These are phyloP conservation scores for Phallusia fumigata DNA, from an alignment of 23 tunicate species.

Conservation along the genomic window DNA sequence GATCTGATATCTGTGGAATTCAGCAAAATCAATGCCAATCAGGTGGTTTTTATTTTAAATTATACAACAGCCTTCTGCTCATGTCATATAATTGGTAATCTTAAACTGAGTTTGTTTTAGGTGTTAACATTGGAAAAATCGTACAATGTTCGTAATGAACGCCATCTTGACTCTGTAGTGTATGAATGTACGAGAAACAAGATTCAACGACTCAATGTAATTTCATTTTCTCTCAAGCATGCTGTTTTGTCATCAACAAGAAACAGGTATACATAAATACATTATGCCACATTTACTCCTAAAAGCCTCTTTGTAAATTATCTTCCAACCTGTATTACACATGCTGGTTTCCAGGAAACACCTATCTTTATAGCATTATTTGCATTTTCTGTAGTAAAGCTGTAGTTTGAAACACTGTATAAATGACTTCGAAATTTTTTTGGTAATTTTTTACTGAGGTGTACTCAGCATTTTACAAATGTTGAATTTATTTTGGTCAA, in stretches of 20 bases:
- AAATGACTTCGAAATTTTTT: too few species aligned
- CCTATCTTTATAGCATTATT: too few species aligned
- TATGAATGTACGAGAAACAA: conserved; percentile 66
- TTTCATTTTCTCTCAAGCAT: conserved; percentile 63
- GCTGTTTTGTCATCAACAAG: conserved; percentile 65
- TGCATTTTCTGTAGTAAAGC: too few species aligned
- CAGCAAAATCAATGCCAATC: conserved; percentile 47
- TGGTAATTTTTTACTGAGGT: too few species aligned
- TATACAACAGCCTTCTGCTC: too few species aligned
- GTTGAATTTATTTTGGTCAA: too few species aligned
- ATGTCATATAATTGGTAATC: too few species aligned
- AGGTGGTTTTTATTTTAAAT: conserved; percentile 36
- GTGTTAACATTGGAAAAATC: conserved; percentile 72
- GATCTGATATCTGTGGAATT: conserved; percentile 58
- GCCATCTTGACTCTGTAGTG: conserved; percentile 46
- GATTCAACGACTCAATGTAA: conserved; percentile 59
- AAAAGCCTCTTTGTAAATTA: too few species aligned
- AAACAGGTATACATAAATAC: conserved; percentile 49
- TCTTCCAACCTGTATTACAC: too few species aligned
- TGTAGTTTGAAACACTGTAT: too few species aligned
- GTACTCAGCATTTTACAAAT: too few species aligned
- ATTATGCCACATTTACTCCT: neutral
- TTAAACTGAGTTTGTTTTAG: conserved; percentile 19
- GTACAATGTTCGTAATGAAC: conserved; percentile 42
- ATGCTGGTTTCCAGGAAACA: too few species aligned